Evolutionary conservation across 1,140 invertebrate genomes (phyloP).

Genomic region (Tetragnatha versicolor): DNA sequence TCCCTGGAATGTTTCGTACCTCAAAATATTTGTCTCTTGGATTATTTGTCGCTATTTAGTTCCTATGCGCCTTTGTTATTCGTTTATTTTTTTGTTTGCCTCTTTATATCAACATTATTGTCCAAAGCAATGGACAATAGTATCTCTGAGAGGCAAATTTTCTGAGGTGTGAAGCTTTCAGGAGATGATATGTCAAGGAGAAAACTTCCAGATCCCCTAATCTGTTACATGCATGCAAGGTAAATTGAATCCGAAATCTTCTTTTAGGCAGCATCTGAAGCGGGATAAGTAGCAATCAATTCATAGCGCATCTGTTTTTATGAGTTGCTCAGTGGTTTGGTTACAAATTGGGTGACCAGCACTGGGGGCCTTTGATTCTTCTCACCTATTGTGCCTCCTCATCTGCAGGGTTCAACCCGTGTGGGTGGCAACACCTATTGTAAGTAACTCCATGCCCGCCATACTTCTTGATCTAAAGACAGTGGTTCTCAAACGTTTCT

Average conservation of each 20-base stretch:
- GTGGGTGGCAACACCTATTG: conserved; percentile 36
- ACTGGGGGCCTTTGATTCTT: conserved; percentile 46
- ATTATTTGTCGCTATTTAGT: too few species aligned
- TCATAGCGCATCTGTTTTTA: conserved; percentile 51
- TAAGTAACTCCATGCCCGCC: conserved; percentile 16
- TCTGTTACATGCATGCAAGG: background rate
- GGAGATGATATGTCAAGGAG: too few species aligned
- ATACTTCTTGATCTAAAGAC: conserved; percentile 51
- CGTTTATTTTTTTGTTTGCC: too few species aligned
- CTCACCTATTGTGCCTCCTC: conserved; percentile 49
- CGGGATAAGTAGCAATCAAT: conserved; percentile 47
- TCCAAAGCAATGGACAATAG: too few species aligned
- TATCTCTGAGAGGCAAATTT: too few species aligned
- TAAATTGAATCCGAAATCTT: conserved; percentile 19
- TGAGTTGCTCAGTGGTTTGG: conserved; percentile 46
- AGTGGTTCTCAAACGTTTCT: conserved; percentile 48
- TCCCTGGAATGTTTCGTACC: too few species aligned
- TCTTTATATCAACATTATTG: too few species aligned
- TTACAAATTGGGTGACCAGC: conserved; percentile 44
- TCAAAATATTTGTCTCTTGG: too few species aligned
- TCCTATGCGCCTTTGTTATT: too few species aligned
- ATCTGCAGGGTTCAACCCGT: conserved; percentile 42
- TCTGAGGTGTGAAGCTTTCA: too few species aligned
- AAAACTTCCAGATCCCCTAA: background rate
- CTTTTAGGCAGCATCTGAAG: conserved; percentile 48